phyloP scores from a whole-genome alignment of 35 echinoderm and acorn worm species.

The Lytechinus pictus region DNA sequence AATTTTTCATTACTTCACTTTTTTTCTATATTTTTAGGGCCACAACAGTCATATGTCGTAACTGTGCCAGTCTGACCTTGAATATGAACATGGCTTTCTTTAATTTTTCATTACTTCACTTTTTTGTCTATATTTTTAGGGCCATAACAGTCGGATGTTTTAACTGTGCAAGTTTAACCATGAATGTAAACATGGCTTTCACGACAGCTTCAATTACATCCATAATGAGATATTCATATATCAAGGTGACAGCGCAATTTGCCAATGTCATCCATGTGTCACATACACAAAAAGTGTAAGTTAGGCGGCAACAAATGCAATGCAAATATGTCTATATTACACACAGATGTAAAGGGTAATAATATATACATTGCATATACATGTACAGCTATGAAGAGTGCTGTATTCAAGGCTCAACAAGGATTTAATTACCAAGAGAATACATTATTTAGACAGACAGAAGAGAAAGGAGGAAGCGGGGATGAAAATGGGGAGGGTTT shows the following conservation, averaged over 20 bases:
- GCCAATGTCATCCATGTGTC: not conserved
- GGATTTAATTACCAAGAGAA: too few relatives aligned
- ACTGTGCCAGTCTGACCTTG: not conserved
- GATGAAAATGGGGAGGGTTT: not conserved
- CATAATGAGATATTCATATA: not conserved
- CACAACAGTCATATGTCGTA: too few relatives aligned
- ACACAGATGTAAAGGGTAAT: not conserved
- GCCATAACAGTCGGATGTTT: too few relatives aligned
- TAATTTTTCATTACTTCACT: too few relatives aligned
- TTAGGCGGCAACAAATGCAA: not conserved
- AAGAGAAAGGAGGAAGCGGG: not conserved
- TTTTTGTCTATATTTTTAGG: too few relatives aligned
- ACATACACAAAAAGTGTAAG: not conserved
- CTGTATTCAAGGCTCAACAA: not conserved
- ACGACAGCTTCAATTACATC: not conserved
- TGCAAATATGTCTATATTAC: not conserved
- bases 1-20: too few relatives aligned
- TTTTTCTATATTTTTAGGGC: too few relatives aligned
- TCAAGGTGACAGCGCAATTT: not conserved
- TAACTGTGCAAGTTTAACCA: not conserved
- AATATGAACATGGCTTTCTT: not conserved
- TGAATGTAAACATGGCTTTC: conserved; percentile 11
- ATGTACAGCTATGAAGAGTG: not conserved
- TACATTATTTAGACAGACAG: not conserved
- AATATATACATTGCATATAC: not conserved